Conservation (phyloP, 2,888 invertebrate genomes). For the Crossocerus cetratus region DNA sequence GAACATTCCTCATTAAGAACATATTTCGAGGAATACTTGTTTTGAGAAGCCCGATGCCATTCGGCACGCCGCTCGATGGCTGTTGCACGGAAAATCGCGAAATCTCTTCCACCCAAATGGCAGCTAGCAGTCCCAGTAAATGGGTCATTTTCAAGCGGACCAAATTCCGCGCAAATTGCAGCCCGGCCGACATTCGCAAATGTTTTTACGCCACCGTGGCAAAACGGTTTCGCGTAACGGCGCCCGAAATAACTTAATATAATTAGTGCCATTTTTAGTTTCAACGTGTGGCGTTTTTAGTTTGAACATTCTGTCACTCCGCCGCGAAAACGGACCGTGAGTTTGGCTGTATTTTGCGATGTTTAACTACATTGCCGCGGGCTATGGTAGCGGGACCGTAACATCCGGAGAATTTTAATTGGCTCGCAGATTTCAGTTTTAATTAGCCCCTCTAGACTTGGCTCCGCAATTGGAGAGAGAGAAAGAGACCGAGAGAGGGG, state of each 20-base stretch:
- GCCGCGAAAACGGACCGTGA: not conserved
- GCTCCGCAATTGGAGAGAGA: not conserved
- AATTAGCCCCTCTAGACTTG: not conserved
- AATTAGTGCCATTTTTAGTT: conserved; percentile 12
- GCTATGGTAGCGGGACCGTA: not conserved
- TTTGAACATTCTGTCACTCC: not conserved
- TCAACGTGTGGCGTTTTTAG: conserved; percentile 7
- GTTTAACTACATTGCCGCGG: no score
- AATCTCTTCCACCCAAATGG: not conserved
- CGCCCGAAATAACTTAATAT: not conserved
- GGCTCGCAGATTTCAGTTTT: not conserved
- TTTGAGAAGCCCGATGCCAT: no score
- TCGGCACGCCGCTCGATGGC: no score
- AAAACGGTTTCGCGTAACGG: not conserved
- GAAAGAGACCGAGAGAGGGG: not conserved
- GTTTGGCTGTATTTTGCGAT: conserved; percentile 10
- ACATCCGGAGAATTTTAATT: not conserved
- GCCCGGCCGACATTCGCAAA: not conserved
- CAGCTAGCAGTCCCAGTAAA: not conserved
- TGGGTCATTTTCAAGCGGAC: conserved; percentile 4
- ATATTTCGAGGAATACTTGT: no score
- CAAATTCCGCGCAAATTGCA: not conserved
- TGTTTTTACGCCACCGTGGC: not conserved
- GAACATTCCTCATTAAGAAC: no score
- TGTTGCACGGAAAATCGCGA: not conserved